Percentiles rank a stretch among this genome's conserved stretches.
Conservation (phyloP, 2,113 vertebrate species). For the Ondatra zibethicus region DNA sequence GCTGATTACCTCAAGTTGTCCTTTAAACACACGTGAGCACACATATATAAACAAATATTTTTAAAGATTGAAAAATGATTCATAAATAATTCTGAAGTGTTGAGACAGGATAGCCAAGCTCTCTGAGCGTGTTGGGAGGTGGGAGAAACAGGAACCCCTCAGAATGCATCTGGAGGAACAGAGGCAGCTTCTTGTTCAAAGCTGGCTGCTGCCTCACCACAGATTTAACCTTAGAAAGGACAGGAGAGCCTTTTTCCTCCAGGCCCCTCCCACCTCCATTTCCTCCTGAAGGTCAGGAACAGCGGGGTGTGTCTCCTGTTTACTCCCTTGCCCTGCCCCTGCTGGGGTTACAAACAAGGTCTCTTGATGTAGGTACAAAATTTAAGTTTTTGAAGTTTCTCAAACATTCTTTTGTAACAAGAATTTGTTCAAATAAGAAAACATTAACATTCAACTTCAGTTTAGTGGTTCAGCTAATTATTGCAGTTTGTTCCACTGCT, state of each 20-base stretch:
- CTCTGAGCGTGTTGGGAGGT: background rate
- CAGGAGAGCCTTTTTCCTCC: rapidly evolving
- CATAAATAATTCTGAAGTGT: background rate
- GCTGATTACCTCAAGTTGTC: background rate
- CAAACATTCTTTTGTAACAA: background rate
- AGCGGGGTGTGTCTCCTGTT: rapidly evolving
- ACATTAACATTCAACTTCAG: constrained; percentile 58
- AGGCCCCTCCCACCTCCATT: background rate
- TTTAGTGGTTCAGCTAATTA: constrained; percentile 72
- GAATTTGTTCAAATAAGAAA: constrained; percentile 51
- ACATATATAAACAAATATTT: background rate
- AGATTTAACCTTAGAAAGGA: background rate
- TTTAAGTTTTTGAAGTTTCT: background rate
- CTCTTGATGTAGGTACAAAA: background rate
- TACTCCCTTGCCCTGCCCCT: background rate
- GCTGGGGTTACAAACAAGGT: background rate
- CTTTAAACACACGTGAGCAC: background rate
- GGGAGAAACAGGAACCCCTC: background rate
- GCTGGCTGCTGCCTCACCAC: no score
- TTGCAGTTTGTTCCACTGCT: constrained; percentile 71
- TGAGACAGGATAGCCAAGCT: background rate
- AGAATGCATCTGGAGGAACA: background rate
- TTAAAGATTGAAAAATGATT: background rate
- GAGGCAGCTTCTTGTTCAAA: background rate
- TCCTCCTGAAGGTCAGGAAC: background rate